phyloP scores from a whole-genome alignment of 2,888 invertebrate genomes.

The Microchrysa polita region DNA sequence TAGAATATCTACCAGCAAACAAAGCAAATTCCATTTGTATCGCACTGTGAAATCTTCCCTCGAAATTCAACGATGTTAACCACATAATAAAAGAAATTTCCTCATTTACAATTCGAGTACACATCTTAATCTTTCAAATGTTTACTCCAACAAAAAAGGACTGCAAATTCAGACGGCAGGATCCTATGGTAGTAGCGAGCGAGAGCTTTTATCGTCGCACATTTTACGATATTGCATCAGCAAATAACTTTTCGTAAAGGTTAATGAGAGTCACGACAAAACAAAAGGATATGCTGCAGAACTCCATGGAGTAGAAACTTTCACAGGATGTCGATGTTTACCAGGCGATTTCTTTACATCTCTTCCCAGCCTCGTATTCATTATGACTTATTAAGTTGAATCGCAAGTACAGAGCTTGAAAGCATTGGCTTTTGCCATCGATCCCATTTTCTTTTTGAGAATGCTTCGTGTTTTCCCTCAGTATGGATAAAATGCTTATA shows the following conservation, averaged over 20 bases:
- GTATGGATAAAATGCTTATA: background rate
- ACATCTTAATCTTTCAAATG: conserved; percentile 8
- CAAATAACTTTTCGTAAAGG: conserved; percentile 19
- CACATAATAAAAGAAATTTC: background rate
- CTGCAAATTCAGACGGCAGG: too few species aligned
- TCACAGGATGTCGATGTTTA: too few species aligned
- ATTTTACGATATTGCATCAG: conserved; percentile 11
- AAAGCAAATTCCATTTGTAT: background rate
- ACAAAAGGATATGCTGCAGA: background rate
- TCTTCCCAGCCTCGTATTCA: too few species aligned
- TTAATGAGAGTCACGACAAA: background rate
- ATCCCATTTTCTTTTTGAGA: background rate
- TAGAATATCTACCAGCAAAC: too few species aligned
- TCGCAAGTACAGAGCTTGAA: background rate
- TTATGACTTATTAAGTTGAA: too few species aligned
- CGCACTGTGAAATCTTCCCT: background rate
- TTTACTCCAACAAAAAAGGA: background rate
- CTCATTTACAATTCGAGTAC: conserved; percentile 14
- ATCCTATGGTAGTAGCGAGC: background rate
- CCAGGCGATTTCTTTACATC: too few species aligned
- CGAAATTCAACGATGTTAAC: conserved; percentile 12
- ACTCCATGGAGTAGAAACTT: too few species aligned
- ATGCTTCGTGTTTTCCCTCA: background rate
- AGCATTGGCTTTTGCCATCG: background rate
- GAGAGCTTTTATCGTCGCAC: background rate